These are phyloP conservation scores for Furcifer pardalis DNA, from an alignment of 2,797 vertebrate genomes.

Conservation along the genomic window DNA sequence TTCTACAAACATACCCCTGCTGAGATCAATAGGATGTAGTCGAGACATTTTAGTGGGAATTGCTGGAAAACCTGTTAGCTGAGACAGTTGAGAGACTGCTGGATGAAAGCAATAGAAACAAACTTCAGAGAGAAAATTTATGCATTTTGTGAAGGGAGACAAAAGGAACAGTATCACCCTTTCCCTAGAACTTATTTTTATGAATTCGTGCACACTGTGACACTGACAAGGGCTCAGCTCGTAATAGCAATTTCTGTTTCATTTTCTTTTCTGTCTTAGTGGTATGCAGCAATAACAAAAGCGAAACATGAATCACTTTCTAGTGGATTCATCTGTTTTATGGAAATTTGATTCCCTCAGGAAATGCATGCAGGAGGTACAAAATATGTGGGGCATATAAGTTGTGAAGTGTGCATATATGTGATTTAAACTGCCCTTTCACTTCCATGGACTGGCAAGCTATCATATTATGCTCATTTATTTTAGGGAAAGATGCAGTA, in stretches of 20 bases:
- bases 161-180: not conserved
- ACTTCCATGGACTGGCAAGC: not conserved
- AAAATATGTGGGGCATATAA: not conserved
- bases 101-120: constrained; percentile 7
- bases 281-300: not conserved
- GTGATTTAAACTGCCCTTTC: not conserved
- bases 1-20: constrained; percentile 4
- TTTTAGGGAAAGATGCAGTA: not conserved
- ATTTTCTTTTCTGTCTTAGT: not conserved
- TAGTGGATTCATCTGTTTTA: not conserved
- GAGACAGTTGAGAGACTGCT: not conserved
- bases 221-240: not conserved
- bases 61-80: constrained; percentile 7
- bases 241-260: not conserved
- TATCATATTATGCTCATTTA: no score
- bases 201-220: not conserved
- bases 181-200: constrained; percentile 1
- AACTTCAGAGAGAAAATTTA: not conserved
- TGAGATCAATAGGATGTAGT: not conserved
- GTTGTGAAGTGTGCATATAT: not conserved
- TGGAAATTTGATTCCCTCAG: not conserved
- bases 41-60: constrained; percentile 4
- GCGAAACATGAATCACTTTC: not conserved
- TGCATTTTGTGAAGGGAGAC: not conserved
- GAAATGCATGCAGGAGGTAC: not conserved